Percentiles rank a stretch among this genome's conserved stretches.
Evolutionary conservation across 1,140 invertebrate genomes (phyloP).

Genomic region (Steinernema feltiae): DNA sequence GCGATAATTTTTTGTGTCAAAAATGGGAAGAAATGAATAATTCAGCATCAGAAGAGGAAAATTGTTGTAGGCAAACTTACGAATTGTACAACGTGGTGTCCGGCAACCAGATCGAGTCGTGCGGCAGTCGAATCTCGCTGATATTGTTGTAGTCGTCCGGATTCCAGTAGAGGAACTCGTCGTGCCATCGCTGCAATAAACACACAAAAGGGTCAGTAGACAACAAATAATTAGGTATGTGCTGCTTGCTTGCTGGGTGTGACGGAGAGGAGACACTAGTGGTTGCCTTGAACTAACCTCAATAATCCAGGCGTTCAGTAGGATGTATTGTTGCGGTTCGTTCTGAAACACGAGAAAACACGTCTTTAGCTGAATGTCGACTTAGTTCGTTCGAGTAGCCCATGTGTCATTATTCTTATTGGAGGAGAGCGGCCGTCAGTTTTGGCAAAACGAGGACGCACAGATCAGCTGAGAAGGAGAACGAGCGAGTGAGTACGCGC

Average conservation of each 20-base stretch:
- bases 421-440: neutral
- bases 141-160: slow-evolving; percentile 31
- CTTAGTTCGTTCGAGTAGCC: neutral
- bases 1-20: no score
- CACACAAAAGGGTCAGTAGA: neutral
- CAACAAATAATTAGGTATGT: no score
- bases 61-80: neutral
- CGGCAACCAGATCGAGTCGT: slow-evolving; percentile 34
- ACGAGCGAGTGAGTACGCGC: neutral
- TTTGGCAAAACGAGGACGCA: neutral
- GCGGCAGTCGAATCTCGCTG: slow-evolving; percentile 33
- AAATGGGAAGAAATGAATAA: no score
- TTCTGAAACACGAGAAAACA: slow-evolving; percentile 25
- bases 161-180: slow-evolving; percentile 34
- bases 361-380: neutral
- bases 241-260: no score
- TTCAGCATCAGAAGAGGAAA: no score
- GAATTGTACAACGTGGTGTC: slow-evolving; percentile 39
- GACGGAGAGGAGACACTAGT: no score
- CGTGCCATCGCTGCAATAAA: slow-evolving; percentile 32
- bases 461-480: neutral
- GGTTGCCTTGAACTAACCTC: slow-evolving; percentile 28
- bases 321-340: slow-evolving; percentile 35
- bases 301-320: slow-evolving; percentile 35
- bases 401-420: neutral